Evolutionary conservation across 2,113 vertebrate species (phyloP).

Genomic region (Narcine bancroftii): DNA sequence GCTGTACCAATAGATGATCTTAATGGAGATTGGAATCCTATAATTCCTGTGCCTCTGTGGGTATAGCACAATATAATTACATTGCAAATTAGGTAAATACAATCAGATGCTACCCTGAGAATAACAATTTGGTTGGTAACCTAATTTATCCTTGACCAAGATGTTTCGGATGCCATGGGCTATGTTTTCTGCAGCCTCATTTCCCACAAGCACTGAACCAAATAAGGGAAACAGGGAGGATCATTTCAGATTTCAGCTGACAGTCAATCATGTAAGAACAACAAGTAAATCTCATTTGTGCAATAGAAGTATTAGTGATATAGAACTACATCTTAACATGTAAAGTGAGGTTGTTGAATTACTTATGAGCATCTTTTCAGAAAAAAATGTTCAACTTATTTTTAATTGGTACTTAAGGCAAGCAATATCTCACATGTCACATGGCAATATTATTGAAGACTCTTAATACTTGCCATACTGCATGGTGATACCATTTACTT

Average conservation of each 20-base stretch:
- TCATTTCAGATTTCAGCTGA: slow-evolving; percentile 2
- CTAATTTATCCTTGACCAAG: slow-evolving; percentile 43
- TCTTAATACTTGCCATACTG: neutral
- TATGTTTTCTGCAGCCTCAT: neutral
- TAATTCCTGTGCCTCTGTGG: neutral
- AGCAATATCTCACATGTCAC: neutral
- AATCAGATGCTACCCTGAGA: slow-evolving; percentile 43
- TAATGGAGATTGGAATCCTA: neutral
- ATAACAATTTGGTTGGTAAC: slow-evolving; percentile 48
- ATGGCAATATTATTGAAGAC: slow-evolving; percentile 11
- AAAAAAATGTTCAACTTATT: neutral
- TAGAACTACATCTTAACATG: too few relatives aligned
- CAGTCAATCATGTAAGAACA: neutral
- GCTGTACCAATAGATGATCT: neutral
- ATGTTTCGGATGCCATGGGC: slow-evolving; percentile 33
- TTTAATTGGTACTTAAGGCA: neutral
- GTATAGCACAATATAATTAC: slow-evolving; percentile 18
- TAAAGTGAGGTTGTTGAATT: neutral
- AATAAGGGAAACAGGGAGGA: neutral
- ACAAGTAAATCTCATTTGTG: neutral
- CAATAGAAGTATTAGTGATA: neutral
- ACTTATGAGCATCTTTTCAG: slow-evolving; percentile 10
- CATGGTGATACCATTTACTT: slow-evolving; percentile 33
- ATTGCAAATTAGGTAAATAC: slow-evolving; percentile 44
- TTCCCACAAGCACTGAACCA: neutral